Evolutionary conservation across 2,888 invertebrate species (phyloP).

Genomic region (Drosophila rellima): DNA sequence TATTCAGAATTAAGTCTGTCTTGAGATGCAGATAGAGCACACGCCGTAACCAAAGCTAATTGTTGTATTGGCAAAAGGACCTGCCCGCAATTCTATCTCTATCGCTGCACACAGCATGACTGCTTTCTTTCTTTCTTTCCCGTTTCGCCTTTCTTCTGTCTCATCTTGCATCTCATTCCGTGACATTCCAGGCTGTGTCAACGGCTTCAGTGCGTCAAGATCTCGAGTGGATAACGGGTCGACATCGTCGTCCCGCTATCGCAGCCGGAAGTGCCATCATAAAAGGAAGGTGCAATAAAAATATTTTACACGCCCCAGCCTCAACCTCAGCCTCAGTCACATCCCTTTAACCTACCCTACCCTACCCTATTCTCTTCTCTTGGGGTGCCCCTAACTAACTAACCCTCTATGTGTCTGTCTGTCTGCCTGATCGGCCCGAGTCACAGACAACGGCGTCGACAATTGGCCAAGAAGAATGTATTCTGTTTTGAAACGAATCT

Average conservation of each 20-base stretch:
- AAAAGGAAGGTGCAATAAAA: slow-evolving; percentile 85
- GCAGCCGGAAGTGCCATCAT: slow-evolving; percentile 83
- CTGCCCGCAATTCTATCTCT: slow-evolving; percentile 24
- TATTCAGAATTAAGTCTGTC: slow-evolving; percentile 4
- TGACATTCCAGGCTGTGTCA: slow-evolving; percentile 54
- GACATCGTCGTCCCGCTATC: slow-evolving; percentile 68
- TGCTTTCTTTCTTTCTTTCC: slow-evolving; percentile 6
- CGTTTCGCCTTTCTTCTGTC: slow-evolving; percentile 1
- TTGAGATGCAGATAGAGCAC: slow-evolving; percentile 73
- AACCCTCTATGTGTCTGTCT: slow-evolving; percentile 1
- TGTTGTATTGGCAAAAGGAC: slow-evolving; percentile 56
- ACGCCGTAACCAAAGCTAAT: slow-evolving; percentile 66
- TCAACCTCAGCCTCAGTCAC: slow-evolving; percentile 11
- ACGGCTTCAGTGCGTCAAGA: slow-evolving; percentile 71
- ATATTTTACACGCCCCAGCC: slow-evolving; percentile 77
- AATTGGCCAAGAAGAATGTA: slow-evolving; percentile 31
- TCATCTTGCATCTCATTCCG: slow-evolving; percentile 1
- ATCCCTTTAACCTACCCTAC: not conserved
- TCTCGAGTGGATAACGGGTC: slow-evolving; percentile 75
- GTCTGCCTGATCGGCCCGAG: slow-evolving; percentile 46
- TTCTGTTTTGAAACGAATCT: not conserved
- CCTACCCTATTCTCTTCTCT: slow-evolving; percentile 7
- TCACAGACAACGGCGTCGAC: slow-evolving; percentile 35
- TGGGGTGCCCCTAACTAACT: slow-evolving; percentile 33
- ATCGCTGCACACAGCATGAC: not conserved